Base-by-base conservation (phyloP, 2,888 invertebrate species). In the Lycophotia porphyrea region DNA sequence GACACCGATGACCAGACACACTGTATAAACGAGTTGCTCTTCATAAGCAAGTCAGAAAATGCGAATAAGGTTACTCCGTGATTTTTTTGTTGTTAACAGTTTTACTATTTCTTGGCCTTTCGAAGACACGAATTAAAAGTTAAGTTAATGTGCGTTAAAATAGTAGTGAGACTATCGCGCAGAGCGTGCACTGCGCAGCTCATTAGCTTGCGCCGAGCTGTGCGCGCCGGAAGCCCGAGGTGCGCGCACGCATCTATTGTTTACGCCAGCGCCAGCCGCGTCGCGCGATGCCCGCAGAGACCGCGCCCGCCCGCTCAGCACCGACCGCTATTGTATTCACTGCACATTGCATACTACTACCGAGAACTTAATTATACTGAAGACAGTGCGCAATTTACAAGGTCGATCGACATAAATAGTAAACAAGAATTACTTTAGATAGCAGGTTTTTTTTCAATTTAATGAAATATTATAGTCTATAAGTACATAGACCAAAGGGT, bases 231-330 rank as follows among this genome's bases (percentile, higher is more conserved):
- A 86, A 72, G 78, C 69, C 44, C 55, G 61, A 70, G 63, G 36
- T 52, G 74, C 67, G 78, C 66, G 71, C 70, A 72, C 83, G 74
- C 81, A 70, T 47, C 63, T 44, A 82, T 87, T 84, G 85, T 81
- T 79, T 63, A 84, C 82, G 75, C 82, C 75, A 36, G 36, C 82
- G 75, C 82, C 75, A 36, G 36, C 63, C 85, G 76, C 70, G 82
- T 81, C 85, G 75, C 36, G 55, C 52, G 27, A 42, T 15, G 8
- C 78, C 72, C 34, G 21, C 52, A 69, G n/a, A 15, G 18, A 36
- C 52, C 49, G 11, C 13, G 34, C 31, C 61, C 15, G 52, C 58
- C 36, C 36, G 58, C 64, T 31, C 67, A 58, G n/a, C 73, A 64
- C 67, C 71, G 36, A 63, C 61, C 15, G 36, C 70, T 74, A 79